Base-by-base conservation (phyloP, 2,797 vertebrate species). In the Helarctos malayanus region DNA sequence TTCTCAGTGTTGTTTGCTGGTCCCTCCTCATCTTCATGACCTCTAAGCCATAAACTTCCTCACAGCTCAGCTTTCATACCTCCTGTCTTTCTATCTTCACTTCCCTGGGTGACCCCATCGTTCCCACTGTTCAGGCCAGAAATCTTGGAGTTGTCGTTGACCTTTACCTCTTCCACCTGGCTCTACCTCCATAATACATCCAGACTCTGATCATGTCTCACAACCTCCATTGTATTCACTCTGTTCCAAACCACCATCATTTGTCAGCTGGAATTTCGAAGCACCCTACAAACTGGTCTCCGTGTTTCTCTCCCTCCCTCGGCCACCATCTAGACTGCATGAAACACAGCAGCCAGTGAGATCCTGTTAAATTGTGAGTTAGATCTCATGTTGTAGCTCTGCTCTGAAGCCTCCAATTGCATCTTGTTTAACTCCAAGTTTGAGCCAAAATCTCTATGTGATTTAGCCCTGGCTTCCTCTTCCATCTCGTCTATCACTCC, bases 391-490 rank as follows among this genome's bases (percentile, higher is more conserved):
- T 29, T 61, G 82, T 14, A 61, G 35, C 35, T 78, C 45, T 63
- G 54, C 65, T 93, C 8, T 23, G 47, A 93, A 65, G 61, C 56
- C 35, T 95, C 85, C 41, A 35, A 0, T 15, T 89, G 54, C 32
- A 5, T 71, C 86, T 94, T 54, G 38, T 78, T 71, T 61, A 54
- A 73, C 49, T 94, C 13, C 57, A 54, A 23, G 15, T 69, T 76
- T 80, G 86, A 78, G 21, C 59, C 69, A 29, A 54, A 69, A 54
- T 89, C 45, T 85, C 25, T 78, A 1, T 71, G 11, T 85, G 19
- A 71, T 75, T 61, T 29, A 76, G 45, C 47, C 49, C 13, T 91
- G 71, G 38, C 79, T 76, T 95, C 57, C 79, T 65, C n/a, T 95
- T 38, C 92, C 54, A 56, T 47, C 41, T 81, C 56, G 32, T 23